A percentile compares a stretch with the other conserved stretches of the same genome.
phyloP scores from a whole-genome alignment of 2,888 invertebrate species.

The Prostheceraeus crozeri region DNA sequence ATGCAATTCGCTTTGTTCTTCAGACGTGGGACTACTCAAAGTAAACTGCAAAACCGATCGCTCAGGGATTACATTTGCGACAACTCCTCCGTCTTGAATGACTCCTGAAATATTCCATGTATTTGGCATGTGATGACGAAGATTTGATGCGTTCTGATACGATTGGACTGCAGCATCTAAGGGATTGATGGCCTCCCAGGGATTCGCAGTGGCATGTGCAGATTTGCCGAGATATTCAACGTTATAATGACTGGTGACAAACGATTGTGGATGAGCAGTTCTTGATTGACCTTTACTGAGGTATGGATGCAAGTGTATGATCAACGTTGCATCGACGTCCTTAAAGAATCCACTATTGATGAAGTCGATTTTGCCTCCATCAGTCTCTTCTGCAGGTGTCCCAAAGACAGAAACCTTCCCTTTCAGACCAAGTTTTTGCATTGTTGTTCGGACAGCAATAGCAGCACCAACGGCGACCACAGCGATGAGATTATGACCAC shows the following conservation, averaged over 20 bases:
- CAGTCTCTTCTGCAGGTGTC: slow-evolving; percentile 44
- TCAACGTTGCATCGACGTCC: slow-evolving; percentile 43
- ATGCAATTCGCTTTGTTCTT: slow-evolving; percentile 5
- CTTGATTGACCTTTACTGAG: no score
- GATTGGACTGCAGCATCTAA: slow-evolving; percentile 56
- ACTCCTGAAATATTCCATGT: slow-evolving; percentile 28
- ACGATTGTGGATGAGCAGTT: no score
- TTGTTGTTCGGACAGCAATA: slow-evolving; percentile 47
- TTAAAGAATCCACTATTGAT: slow-evolving; percentile 42
- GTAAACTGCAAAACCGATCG: not conserved
- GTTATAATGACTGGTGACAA: no score
- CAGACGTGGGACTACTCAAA: not conserved
- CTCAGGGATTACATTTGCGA: slow-evolving; percentile 17
- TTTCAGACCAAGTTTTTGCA: slow-evolving; percentile 41
- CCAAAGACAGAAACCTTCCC: slow-evolving; percentile 39
- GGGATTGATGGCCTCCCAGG: slow-evolving; percentile 55
- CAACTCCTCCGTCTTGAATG: slow-evolving; percentile 8
- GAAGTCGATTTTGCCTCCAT: slow-evolving; percentile 43
- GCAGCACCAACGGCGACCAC: slow-evolving; percentile 51
- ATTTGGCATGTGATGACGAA: slow-evolving; percentile 56
- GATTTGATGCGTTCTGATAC: slow-evolving; percentile 50
- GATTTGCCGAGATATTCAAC: slow-evolving; percentile 44
- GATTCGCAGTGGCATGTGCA: slow-evolving; percentile 45
- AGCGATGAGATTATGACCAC: slow-evolving; percentile 55
- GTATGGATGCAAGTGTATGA: slow-evolving; percentile 43